Evolutionary conservation across 2,113 vertebrate genomes (phyloP).

Genomic region (Pygoscelis adeliae): DNA sequence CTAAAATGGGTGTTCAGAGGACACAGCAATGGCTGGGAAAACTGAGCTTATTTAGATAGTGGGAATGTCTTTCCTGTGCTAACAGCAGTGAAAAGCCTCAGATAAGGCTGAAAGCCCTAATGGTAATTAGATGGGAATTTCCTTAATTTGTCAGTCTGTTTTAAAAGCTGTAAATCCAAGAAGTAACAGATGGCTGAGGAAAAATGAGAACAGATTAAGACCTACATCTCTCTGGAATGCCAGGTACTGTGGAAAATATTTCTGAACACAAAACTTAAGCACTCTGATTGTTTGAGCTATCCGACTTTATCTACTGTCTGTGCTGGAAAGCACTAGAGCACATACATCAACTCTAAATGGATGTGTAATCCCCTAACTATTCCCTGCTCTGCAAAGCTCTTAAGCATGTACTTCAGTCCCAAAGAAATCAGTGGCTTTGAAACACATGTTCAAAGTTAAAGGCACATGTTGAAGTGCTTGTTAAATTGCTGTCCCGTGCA

Average conservation of each 20-base stretch:
- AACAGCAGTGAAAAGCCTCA: conserved; percentile 9
- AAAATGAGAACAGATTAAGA: not conserved
- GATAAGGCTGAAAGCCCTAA: conserved; percentile 2
- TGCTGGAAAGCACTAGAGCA: not conserved
- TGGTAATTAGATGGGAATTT: conserved; percentile 20
- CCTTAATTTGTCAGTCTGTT: conserved; percentile 17
- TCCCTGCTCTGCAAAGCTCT: conserved; percentile 4
- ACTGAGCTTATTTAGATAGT: not conserved
- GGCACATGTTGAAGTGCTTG: not conserved
- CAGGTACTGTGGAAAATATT: conserved; percentile 24
- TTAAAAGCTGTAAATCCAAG: conserved; percentile 11
- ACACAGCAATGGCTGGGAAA: not conserved
- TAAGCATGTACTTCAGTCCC: not conserved
- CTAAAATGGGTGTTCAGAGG: not conserved
- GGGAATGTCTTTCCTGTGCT: not conserved
- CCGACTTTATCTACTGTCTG: not conserved
- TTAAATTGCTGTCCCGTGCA: not conserved
- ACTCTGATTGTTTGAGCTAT: not conserved
- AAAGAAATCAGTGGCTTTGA: not conserved
- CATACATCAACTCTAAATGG: not conserved
- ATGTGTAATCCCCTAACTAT: not conserved
- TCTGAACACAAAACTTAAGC: not conserved
- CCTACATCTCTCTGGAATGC: not conserved
- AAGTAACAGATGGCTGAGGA: not conserved
- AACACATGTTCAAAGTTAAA: not conserved